These are phyloP conservation scores for Lasioglossum calceatum DNA, from an alignment of 2,888 invertebrate genomes.

Conservation along the genomic window DNA sequence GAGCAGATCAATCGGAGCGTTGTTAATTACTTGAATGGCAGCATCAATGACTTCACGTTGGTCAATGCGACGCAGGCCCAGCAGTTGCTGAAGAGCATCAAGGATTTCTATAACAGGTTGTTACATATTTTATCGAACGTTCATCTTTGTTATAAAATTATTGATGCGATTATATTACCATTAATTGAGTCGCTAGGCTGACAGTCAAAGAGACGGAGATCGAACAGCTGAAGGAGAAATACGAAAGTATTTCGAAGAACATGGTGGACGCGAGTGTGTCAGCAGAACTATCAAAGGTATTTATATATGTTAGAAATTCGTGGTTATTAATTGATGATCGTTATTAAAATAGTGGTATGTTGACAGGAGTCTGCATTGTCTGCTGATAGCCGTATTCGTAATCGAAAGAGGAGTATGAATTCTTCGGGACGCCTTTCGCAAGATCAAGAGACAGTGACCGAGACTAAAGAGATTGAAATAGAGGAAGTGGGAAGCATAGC, in stretches of 20 bases:
- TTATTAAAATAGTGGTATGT: neutral
- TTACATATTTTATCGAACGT: neutral
- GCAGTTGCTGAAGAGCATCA: slow-evolving; percentile 80
- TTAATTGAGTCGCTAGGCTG: slow-evolving; percentile 38
- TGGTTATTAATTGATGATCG: neutral
- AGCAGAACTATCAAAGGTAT: slow-evolving; percentile 16
- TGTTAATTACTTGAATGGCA: slow-evolving; percentile 80
- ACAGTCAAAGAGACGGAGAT: slow-evolving; percentile 44
- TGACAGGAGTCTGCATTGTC: slow-evolving; percentile 4
- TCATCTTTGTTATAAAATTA: neutral
- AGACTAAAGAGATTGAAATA: neutral
- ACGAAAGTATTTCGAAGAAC: slow-evolving; percentile 28
- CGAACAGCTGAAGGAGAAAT: slow-evolving; percentile 48
- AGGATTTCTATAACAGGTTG: slow-evolving; percentile 77
- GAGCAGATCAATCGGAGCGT: slow-evolving; percentile 80
- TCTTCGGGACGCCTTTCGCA: neutral
- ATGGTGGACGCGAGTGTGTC: neutral
- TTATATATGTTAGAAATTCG: neutral
- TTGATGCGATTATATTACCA: neutral
- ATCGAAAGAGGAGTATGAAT: neutral
- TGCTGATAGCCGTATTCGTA: neutral
- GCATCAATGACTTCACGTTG: slow-evolving; percentile 80
- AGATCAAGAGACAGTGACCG: neutral
- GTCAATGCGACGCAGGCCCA: slow-evolving; percentile 81
- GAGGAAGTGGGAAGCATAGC: slow-evolving; percentile 34